Percentiles rank a stretch among this genome's conserved stretches.
phyloP scores from a whole-genome alignment of 2,113 vertebrate genomes.

The Erinaceus europaeus region DNA sequence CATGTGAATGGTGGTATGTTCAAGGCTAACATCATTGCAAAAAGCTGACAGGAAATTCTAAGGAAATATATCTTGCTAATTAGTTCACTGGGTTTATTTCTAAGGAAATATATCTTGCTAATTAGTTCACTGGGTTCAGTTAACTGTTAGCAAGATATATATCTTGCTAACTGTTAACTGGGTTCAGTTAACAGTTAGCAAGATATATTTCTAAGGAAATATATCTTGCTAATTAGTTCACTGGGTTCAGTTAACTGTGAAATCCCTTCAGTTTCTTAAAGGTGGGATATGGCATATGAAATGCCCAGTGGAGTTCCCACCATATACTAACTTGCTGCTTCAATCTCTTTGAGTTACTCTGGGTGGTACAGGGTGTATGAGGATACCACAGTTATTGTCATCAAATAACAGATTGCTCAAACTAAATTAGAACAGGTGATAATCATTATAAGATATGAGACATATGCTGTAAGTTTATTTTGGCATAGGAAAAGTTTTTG shows the following conservation, averaged over 20 bases:
- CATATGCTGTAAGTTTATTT: not conserved
- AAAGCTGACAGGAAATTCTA: not conserved
- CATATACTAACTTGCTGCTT: not conserved
- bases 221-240: not conserved
- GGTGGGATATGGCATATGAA: not conserved
- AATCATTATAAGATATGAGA: not conserved
- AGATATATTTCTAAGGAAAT: not conserved
- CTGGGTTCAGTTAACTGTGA: not conserved
- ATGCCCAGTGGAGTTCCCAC: fast-evolving
- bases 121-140: not conserved
- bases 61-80: not conserved
- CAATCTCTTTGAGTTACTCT: not conserved
- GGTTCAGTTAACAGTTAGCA: no score
- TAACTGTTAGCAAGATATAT: not conserved
- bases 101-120: not conserved
- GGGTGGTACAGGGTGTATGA: not conserved
- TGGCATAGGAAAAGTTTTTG: not conserved
- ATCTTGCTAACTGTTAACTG: no score
- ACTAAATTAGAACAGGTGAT: not conserved
- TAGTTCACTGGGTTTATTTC: not conserved
- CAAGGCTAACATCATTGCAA: no score
- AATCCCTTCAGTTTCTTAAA: not conserved
- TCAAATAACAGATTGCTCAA: not conserved
- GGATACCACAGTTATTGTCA: not conserved
- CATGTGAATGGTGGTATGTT: no score